Conservation (phyloP, 2,888 invertebrate genomes). For the Cheilosia impressa region DNA sequence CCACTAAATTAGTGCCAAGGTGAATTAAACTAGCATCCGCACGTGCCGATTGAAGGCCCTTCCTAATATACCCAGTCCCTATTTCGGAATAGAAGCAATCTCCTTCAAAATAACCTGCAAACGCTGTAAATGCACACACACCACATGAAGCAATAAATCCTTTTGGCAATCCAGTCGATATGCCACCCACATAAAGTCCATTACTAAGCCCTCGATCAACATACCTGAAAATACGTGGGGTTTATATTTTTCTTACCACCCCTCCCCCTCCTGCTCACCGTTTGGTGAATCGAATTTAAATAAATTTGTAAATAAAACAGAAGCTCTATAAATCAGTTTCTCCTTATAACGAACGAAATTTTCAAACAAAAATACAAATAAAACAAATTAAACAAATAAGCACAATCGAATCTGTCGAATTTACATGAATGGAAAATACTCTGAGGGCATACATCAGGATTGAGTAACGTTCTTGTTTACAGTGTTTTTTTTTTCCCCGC, state of each 20-base stretch:
- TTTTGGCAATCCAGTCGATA: too few relatives aligned
- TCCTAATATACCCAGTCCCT: too few relatives aligned
- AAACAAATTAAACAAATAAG: conserved; percentile 48
- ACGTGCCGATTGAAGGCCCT: too few relatives aligned
- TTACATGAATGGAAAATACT: conserved; percentile 35
- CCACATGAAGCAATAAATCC: too few relatives aligned
- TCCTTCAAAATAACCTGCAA: too few relatives aligned
- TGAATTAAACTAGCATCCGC: too few relatives aligned
- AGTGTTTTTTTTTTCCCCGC: conserved; percentile 17
- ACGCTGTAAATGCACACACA: too few relatives aligned
- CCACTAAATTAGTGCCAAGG: too few relatives aligned
- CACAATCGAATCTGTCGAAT: conserved; percentile 10
- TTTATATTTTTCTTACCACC: neutral
- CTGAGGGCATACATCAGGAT: neutral
- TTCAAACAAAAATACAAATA: conserved; percentile 21
- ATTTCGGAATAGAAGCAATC: too few relatives aligned
- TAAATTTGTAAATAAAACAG: conserved; percentile 23
- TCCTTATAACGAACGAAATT: conserved; percentile 25
- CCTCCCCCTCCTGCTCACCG: conserved; percentile 2
- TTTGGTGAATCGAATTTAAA: conserved; percentile 34
- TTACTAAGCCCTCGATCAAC: too few relatives aligned
- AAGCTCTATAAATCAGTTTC: conserved; percentile 47
- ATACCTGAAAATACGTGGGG: too few relatives aligned
- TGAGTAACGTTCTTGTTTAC: conserved; percentile 35
- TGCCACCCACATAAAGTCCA: too few relatives aligned